Evolutionary conservation across 2,113 vertebrate genomes (phyloP), one percentile per base, ranked within the genome.

Genomic region (Prochilodus magdalenae): DNA sequence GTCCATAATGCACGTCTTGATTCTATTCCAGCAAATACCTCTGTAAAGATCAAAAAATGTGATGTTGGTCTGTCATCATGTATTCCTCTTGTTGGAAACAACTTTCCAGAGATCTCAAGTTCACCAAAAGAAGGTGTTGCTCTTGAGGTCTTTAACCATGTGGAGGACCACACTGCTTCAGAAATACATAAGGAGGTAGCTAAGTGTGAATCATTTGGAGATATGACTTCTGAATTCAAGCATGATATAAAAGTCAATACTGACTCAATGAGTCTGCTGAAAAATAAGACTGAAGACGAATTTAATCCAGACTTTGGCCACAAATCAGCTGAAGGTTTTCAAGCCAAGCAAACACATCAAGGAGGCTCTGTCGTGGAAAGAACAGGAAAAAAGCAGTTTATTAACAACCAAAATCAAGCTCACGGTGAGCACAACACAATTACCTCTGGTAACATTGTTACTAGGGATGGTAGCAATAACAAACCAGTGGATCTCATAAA

Each of bases 351-450:
- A 29, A 49, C 40, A 14, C 40, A 74, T 47, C 71, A 77, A 70
- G 53, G 73, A 69, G 74, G 71, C 70, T 24, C 24, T 63, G 44
- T 40, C n/a, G 24, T 26, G 53, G 66, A 59, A 33, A 63, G n/a
- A 27, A 26, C 27, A 77, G 73, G 22, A 57, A 63, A 83, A 66
- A 1, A 49, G n/a, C 18, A 73, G 0, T 24, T 47, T 47, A 69
- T 14, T 26, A 40, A 5, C 3, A 24, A 6, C 73, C 77, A 80
- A 76, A 47, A 77, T 65, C 44, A 80, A 67, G 22, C 8, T n/a
- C 7, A 33, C 66, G 1, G 18, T 70, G 57, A 62, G 26, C 18
- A 60, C 24, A 26, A 51, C 47, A 73, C 29, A 14, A 20, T 33
- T n/a, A 62, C 22, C 11, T 63, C 15, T 33, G 6, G 20, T 27